Percentiles rank a stretch among this genome's conserved stretches.
These are phyloP conservation scores for Haliclystus octoradiatus DNA, from an alignment of 30 jellyfish, hydroid and myxozoan genomes.

Conservation along the genomic window DNA sequence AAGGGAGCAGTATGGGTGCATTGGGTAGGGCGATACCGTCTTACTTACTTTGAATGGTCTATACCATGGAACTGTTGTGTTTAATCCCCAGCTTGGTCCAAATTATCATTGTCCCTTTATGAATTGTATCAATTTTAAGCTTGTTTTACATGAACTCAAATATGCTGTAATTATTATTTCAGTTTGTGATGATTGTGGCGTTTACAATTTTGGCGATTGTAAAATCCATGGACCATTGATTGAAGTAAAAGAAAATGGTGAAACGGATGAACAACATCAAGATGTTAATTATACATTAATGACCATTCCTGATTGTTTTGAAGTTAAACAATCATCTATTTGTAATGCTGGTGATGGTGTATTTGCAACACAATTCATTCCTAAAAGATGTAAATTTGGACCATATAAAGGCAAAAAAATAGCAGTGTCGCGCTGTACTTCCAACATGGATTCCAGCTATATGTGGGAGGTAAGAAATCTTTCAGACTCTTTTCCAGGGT, in stretches of 20 bases:
- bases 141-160: too few species aligned
- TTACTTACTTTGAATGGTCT: too few species aligned
- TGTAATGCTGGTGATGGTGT: slow-evolving; percentile 91
- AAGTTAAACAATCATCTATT: slow-evolving; percentile 40
- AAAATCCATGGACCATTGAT: slow-evolving; percentile 74
- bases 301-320: slow-evolving; percentile 65
- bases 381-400: slow-evolving; percentile 62
- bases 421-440: slow-evolving; percentile 29
- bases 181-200: slow-evolving; percentile 86
- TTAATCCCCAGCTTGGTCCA: too few species aligned
- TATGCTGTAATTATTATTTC: not conserved
- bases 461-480: slow-evolving; percentile 95
- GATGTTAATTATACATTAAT: slow-evolving; percentile 29
- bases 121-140: too few species aligned
- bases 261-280: slow-evolving; percentile 5
- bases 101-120: too few species aligned
- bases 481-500: too few species aligned
- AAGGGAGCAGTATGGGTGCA: too few species aligned
- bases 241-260: slow-evolving; percentile 7
- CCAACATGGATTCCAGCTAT: slow-evolving; percentile 60
- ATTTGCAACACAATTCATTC: slow-evolving; percentile 35
- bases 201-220: slow-evolving; percentile 76
- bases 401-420: slow-evolving; percentile 64
- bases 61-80: too few species aligned
- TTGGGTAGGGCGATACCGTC: too few species aligned